Evolutionary conservation across 2,113 vertebrate genomes (phyloP).

Genomic region (Dicrurus megarhynchus): DNA sequence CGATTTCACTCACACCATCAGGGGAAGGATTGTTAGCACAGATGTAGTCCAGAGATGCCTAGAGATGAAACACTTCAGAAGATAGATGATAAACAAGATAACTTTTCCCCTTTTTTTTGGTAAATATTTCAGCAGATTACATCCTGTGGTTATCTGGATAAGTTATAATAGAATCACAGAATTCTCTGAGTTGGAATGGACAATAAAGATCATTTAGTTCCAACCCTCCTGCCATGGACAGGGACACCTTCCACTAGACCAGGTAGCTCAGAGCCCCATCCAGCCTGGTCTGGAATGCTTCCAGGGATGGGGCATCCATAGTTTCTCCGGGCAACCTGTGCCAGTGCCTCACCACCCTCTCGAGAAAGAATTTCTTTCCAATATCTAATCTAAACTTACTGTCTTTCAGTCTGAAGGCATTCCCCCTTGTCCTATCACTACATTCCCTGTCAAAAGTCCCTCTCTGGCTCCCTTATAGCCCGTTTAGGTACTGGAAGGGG

Average conservation of each 20-base stretch:
- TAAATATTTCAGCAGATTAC: background rate
- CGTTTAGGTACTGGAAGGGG: background rate
- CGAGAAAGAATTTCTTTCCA: background rate
- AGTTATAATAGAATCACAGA: background rate
- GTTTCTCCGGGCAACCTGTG: background rate
- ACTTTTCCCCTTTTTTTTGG: background rate
- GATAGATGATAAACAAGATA: background rate
- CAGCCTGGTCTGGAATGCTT: background rate
- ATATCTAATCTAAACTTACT: background rate
- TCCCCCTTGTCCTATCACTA: background rate
- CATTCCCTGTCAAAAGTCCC: background rate
- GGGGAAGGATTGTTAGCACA: background rate
- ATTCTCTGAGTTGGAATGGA: background rate
- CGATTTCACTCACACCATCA: background rate
- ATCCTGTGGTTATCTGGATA: background rate
- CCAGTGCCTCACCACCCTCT: background rate
- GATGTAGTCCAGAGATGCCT: background rate
- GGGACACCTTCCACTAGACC: background rate
- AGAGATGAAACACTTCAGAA: background rate
- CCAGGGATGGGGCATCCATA: background rate
- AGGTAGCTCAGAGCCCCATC: background rate
- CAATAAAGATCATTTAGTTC: background rate
- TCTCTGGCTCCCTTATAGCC: background rate
- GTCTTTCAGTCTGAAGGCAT: background rate
- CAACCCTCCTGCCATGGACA: background rate